Percentiles rank a stretch among this genome's conserved stretches.
phyloP scores from a whole-genome alignment of 2,113 vertebrate genomes.

The Brachyhypopomus gauderio region DNA sequence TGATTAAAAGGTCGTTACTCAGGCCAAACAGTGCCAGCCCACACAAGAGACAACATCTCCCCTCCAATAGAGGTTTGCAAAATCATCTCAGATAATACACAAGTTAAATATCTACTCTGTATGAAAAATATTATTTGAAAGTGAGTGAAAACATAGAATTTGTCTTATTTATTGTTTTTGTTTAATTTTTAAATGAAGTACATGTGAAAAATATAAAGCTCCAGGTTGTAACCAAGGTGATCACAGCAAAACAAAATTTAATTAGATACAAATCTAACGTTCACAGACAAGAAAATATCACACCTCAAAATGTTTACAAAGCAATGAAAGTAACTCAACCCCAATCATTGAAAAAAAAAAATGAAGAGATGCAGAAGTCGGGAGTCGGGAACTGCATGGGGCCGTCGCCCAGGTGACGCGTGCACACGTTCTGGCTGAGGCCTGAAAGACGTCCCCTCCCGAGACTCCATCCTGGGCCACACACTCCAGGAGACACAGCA shows the following conservation, averaged over 20 bases:
- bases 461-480: neutral
- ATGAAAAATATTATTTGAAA: neutral
- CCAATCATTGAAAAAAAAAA: neutral
- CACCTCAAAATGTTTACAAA: neutral
- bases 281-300: constrained; percentile 19
- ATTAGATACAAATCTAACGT: neutral
- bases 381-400: no score
- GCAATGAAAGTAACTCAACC: neutral
- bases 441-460: no score
- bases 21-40: no score
- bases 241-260: neutral
- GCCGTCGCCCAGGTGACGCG: no score
- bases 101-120: neutral
- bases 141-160: neutral
- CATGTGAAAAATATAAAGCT: constrained; percentile 4
- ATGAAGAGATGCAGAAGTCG: neutral
- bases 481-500: neutral
- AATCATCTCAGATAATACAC: neutral
- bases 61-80: no score
- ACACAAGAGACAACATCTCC: no score
- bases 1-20: no score
- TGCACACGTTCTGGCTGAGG: neutral
- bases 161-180: neutral
- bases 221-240: neutral
- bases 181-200: constrained; percentile 6